Evolutionary conservation across 2,888 invertebrate species (phyloP), one percentile per base, ranked within the genome.

Genomic region (Allophyes oxyacanthae): DNA sequence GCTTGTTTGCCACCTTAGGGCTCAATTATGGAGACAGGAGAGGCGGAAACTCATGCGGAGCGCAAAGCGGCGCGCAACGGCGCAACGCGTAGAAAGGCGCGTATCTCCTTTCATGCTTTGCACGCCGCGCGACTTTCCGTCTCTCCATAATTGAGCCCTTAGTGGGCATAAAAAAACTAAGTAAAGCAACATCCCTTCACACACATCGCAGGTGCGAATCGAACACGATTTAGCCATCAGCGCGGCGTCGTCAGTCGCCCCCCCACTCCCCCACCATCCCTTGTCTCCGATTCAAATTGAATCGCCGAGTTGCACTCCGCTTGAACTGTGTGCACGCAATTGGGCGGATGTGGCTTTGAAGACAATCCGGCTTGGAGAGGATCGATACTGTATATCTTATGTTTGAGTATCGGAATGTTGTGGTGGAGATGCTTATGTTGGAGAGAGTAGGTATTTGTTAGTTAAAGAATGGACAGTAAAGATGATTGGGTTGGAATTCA

Each of bases 211-310:
- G 93, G 93, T 93, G 92, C 79, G 84, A 91, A 89, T 89, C 86
- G 91, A 90, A 92, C 93, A 93, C 89, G 92, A 87, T 92, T 93
- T 88, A 87, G 88, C 93, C 92, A 93, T 93, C 93, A 92, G 86
- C 75, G 80, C 59, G 81, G 82, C 82, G 82, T 88, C 89, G 88
- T 86, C 89, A 85, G 85, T 86, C 83, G 84, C 77, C 66, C 72
- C 78, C 64, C 69, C 56, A 59, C 65, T 67, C 62, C 64, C 58
- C 68, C 56, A 56, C 68, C 56, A 50, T 70, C 77, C 73, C 79
- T 80, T 80, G 82, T 84, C 83, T 83, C 84, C 82, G 82, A 86
- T 87, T 91, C 89, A 88, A 91, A 89, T 90, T 88, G 88, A 88
- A 89, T 88, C 84, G 80, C 70, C 71, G 83, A 88, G 86, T 86